Evolutionary conservation across 2,113 vertebrate species (phyloP).

Genomic region (Acanthisitta chloris): DNA sequence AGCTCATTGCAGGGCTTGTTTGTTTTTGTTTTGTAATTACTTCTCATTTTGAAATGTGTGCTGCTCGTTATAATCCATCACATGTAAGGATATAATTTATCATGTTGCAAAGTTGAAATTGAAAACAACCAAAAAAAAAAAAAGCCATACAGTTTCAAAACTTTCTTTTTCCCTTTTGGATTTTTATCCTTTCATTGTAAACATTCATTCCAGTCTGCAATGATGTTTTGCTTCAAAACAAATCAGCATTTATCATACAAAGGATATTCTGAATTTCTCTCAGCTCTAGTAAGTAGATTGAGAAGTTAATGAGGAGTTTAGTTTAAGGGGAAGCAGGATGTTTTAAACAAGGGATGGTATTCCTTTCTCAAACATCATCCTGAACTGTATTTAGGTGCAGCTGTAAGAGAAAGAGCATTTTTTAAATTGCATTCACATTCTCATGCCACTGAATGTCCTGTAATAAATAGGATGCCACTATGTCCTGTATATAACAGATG

Average conservation of each 20-base stretch:
- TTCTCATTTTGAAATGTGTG: constrained; percentile 47
- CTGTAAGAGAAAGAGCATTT: background rate
- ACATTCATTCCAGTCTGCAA: background rate
- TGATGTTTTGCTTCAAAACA: background rate
- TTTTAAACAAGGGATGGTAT: background rate
- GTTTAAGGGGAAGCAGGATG: background rate
- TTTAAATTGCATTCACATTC: background rate
- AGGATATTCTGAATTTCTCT: background rate
- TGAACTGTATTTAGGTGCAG: background rate
- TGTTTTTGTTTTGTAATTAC: constrained; percentile 60
- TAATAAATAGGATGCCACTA: background rate
- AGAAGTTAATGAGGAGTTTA: background rate
- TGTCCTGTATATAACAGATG: background rate
- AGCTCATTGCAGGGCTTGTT: constrained; percentile 40
- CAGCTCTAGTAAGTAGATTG: background rate
- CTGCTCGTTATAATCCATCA: background rate
- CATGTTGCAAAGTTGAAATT: background rate
- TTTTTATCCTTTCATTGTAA: background rate
- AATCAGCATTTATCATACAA: background rate
- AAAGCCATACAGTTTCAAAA: background rate
- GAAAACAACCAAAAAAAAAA: background rate
- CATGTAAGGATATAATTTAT: constrained; percentile 33
- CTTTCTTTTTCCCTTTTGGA: background rate
- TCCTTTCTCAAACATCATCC: background rate
- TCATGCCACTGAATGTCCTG: background rate